Percentiles rank a stretch among this genome's conserved stretches.
Evolutionary conservation across 2,888 invertebrate species (phyloP).

Genomic region (Lamproptera curius): DNA sequence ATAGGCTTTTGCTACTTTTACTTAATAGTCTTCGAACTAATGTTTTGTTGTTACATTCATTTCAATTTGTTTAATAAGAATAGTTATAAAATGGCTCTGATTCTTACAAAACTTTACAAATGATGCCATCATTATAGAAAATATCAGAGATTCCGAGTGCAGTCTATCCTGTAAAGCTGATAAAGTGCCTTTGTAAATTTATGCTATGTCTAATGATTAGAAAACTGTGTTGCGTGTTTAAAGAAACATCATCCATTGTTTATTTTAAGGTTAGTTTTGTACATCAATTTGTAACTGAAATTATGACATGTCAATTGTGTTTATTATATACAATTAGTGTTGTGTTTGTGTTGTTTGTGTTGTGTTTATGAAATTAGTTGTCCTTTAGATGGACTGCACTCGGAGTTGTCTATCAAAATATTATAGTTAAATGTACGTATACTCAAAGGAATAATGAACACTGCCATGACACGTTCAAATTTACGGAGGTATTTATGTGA

Average conservation of each 20-base stretch:
- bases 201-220: background rate
- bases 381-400: slow-evolving; percentile 1
- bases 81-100: background rate
- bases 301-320: too few species aligned
- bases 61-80: too few species aligned
- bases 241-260: too few species aligned
- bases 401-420: slow-evolving; percentile 3
- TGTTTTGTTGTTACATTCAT: too few species aligned
- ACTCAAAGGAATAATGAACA: slow-evolving; percentile 14
- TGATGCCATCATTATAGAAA: background rate
- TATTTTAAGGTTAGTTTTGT: too few species aligned
- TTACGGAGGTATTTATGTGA: slow-evolving; percentile 15
- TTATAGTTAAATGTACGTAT: slow-evolving; percentile 12
- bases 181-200: background rate
- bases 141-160: background rate
- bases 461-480: slow-evolving; percentile 24
- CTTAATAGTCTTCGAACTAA: too few species aligned
- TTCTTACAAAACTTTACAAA: background rate
- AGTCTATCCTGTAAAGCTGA: background rate
- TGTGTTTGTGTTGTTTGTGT: too few species aligned
- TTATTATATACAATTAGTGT: too few species aligned
- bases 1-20: too few species aligned
- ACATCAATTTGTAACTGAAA: too few species aligned
- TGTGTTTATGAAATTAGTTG: background rate
- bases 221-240: too few species aligned